phyloP scores from a whole-genome alignment of 2,113 vertebrate genomes.

The Glaucidium brasilianum region DNA sequence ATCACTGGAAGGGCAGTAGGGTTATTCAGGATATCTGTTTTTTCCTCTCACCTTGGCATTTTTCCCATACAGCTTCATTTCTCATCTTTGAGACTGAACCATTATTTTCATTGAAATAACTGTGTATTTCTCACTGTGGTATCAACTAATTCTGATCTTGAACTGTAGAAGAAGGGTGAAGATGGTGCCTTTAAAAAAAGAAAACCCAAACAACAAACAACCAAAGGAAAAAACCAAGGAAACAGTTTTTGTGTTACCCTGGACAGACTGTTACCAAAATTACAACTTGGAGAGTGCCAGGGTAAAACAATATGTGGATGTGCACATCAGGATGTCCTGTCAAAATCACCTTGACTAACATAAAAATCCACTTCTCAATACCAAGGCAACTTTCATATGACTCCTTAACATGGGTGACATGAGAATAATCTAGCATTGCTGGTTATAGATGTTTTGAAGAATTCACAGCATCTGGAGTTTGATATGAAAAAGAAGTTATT shows the following conservation, averaged over 20 bases:
- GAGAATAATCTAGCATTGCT: neutral
- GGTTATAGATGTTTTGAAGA: neutral
- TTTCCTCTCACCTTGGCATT: neutral
- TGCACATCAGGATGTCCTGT: neutral
- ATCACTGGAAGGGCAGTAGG: neutral
- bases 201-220: fast-evolving
- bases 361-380: neutral
- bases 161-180: neutral
- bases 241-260: neutral
- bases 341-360: neutral
- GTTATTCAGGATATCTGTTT: neutral
- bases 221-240: neutral
- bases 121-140: neutral
- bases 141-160: neutral
- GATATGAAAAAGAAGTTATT: neutral
- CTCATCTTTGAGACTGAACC: neutral
- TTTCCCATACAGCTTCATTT: neutral
- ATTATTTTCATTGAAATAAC: neutral
- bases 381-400: neutral
- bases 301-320: neutral
- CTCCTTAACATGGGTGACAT: neutral
- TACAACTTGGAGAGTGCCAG: neutral
- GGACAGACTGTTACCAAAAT: neutral
- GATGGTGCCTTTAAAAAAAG: neutral
- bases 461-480: neutral